Conservation (phyloP, 2,797 vertebrate species). For the Coregonus suidteri region DNA sequence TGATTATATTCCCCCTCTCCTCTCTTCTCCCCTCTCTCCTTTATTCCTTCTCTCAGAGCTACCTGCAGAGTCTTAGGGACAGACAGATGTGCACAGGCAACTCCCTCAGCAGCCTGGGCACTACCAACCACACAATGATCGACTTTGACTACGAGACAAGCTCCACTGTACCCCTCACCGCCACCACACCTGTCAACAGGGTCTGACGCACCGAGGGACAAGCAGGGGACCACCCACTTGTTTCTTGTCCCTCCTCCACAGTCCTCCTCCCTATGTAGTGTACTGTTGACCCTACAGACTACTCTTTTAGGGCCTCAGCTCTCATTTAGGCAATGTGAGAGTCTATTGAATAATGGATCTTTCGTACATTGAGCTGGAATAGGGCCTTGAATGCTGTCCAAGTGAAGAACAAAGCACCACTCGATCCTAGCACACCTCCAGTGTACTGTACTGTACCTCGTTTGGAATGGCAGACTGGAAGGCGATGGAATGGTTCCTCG, state of each 20-base stretch:
- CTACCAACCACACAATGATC: slow-evolving; percentile 74
- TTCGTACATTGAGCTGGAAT: neutral
- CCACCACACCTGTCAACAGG: slow-evolving; percentile 69
- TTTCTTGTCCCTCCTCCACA: neutral
- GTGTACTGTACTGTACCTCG: too few relatives aligned
- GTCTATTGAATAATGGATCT: neutral
- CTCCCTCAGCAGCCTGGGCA: slow-evolving; percentile 78
- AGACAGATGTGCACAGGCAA: slow-evolving; percentile 79
- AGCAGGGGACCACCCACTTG: slow-evolving; percentile 6
- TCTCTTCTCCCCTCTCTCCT: neutral
- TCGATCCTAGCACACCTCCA: too few relatives aligned
- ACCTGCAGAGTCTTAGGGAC: slow-evolving; percentile 86
- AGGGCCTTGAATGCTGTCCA: neutral
- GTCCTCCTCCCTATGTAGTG: neutral
- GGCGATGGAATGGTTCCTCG: neutral
- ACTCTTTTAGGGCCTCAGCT: too few relatives aligned
- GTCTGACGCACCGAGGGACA: slow-evolving; percentile 66
- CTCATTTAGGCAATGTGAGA: slow-evolving; percentile 7
- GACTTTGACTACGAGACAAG: slow-evolving; percentile 84
- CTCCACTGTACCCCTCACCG: slow-evolving; percentile 81
- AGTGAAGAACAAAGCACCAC: neutral
- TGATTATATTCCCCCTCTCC: neutral
- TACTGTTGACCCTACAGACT: neutral
- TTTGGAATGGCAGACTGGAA: too few relatives aligned
- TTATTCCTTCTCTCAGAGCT: slow-evolving; percentile 72